Conservation (phyloP, 2,797 vertebrate species). For the Uromys caudimaculatus region DNA sequence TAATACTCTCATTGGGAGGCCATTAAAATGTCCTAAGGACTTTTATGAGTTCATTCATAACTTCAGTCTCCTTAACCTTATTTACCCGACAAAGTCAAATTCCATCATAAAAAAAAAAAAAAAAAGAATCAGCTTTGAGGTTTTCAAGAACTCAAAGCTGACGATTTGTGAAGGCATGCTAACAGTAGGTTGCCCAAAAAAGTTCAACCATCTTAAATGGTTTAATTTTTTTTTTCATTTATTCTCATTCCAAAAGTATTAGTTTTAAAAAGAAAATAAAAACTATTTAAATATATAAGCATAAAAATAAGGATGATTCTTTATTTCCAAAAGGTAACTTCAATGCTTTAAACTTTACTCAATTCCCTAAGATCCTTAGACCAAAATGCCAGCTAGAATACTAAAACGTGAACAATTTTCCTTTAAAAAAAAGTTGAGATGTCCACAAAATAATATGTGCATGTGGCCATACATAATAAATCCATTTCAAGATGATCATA, state of each 20-base stretch:
- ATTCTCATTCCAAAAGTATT: conserved; percentile 3
- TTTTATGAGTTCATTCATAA: conserved; percentile 29
- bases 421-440: conserved; percentile 29
- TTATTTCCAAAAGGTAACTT: conserved; percentile 53
- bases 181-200: not conserved
- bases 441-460: not conserved
- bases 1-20: conserved; percentile 53
- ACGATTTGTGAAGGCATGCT: not conserved
- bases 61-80: conserved; percentile 34
- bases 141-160: conserved; percentile 30
- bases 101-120: not conserved
- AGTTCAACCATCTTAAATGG: conserved; percentile 26
- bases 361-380: conserved; percentile 25
- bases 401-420: conserved; percentile 21
- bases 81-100: not conserved
- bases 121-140: not conserved
- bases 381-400: conserved; percentile 4
- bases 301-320: conserved; percentile 13
- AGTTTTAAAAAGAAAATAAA: conserved; percentile 27
- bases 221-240: not conserved
- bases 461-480: not conserved
- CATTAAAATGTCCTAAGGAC: conserved; percentile 15
- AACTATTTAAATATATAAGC: conserved; percentile 9
- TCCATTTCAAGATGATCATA: conserved; percentile 25
- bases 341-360: conserved; percentile 42